Conservation (phyloP, 2,888 invertebrate species). For the Cataglyphis cursor region DNA sequence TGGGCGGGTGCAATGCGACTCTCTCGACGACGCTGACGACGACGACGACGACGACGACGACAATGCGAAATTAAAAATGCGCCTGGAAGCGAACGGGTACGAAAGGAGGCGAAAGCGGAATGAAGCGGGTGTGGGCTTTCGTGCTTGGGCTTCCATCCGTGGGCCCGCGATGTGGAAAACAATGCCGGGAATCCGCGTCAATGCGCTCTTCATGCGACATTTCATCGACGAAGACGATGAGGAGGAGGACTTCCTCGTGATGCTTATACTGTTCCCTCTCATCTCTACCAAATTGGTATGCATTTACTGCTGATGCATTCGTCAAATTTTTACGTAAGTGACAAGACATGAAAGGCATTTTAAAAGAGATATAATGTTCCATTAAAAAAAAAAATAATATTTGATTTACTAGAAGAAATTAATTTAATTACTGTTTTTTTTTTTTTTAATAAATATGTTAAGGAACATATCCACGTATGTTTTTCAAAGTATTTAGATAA, state of each 20-base stretch:
- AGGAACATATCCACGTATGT: not conserved
- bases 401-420: not conserved
- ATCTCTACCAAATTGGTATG: not conserved
- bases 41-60: conserved; percentile 59
- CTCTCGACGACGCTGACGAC: conserved; percentile 31
- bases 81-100: conserved; percentile 74
- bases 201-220: conserved; percentile 66
- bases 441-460: not conserved
- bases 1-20: conserved; percentile 57
- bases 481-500: not conserved
- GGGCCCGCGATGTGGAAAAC: conserved; percentile 78
- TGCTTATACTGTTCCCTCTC: conserved; percentile 45
- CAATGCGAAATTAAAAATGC: conserved; percentile 82
- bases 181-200: conserved; percentile 76
- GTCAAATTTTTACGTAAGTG: conserved; percentile 9
- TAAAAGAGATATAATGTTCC: not conserved
- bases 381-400: not conserved
- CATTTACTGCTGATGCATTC: conserved; percentile 1
- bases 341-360: not conserved
- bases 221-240: conserved; percentile 52
- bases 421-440: conserved; percentile 5
- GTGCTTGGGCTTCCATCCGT: conserved; percentile 65
- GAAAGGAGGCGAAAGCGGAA: conserved; percentile 78
- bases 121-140: conserved; percentile 76
- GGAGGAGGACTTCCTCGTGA: conserved; percentile 53